Evolutionary conservation across 1,140 invertebrate genomes (phyloP).

Genomic region (Drosophila santomea): DNA sequence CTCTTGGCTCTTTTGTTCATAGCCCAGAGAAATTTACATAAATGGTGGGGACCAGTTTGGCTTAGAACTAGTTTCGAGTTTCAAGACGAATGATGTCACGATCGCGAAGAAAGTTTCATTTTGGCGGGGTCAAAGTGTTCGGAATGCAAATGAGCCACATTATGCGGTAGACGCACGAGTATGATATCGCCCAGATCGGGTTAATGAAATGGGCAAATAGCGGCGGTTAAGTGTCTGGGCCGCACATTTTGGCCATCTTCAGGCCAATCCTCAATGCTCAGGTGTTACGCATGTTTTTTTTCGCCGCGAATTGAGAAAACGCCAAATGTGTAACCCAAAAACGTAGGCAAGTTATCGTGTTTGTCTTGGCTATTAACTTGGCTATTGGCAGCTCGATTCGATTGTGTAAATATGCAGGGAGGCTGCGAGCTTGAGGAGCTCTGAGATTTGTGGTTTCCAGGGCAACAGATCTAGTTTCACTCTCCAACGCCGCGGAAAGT

Average conservation of each 20-base stretch:
- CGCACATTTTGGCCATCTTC: slow-evolving; percentile 41
- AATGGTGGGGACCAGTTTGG: neutral
- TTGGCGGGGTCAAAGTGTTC: slow-evolving; percentile 32
- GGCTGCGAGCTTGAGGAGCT: slow-evolving; percentile 9
- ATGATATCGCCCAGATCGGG: slow-evolving; percentile 22
- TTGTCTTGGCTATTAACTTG: slow-evolving; percentile 57
- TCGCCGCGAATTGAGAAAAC: slow-evolving; percentile 39
- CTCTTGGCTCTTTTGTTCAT: too few species aligned
- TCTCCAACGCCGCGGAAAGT: slow-evolving; percentile 51
- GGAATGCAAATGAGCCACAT: slow-evolving; percentile 46
- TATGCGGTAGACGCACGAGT: slow-evolving; percentile 28
- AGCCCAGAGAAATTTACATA: slow-evolving; percentile 1
- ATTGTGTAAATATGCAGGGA: slow-evolving; percentile 59
- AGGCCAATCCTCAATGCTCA: slow-evolving; percentile 38
- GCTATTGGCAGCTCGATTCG: slow-evolving; percentile 38
- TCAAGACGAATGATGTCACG: slow-evolving; percentile 12
- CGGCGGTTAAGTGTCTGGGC: slow-evolving; percentile 28
- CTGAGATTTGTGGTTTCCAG: slow-evolving; percentile 13
- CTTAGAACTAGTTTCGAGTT: slow-evolving; percentile 27
- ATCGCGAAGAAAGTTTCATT: slow-evolving; percentile 41
- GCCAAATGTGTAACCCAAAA: slow-evolving; percentile 50
- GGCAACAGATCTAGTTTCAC: slow-evolving; percentile 48
- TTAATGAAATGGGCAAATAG: slow-evolving; percentile 32
- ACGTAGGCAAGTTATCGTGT: slow-evolving; percentile 47
- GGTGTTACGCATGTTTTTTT: slow-evolving; percentile 51